Evolutionary conservation across 2,113 vertebrate species (phyloP).

Genomic region (Pteruthius melanotis): DNA sequence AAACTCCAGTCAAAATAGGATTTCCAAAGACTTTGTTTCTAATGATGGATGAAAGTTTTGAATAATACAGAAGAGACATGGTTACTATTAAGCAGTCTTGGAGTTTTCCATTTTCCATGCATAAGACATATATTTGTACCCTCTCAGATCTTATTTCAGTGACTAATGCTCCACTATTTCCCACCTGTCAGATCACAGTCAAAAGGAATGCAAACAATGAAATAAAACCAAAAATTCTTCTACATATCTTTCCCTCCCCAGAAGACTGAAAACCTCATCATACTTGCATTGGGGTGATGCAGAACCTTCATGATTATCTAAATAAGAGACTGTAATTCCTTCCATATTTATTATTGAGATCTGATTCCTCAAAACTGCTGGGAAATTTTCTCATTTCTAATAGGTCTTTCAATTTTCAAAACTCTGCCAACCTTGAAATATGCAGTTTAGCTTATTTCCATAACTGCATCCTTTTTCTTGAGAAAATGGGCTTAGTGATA

Average conservation of each 20-base stretch:
- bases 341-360: not conserved
- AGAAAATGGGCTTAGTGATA: not conserved
- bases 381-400: not conserved
- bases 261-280: not conserved
- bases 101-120: not conserved
- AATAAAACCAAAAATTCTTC: not conserved
- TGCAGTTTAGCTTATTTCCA: not conserved
- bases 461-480: not conserved
- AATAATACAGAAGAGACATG: not conserved
- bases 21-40: conserved; percentile 25
- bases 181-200: not conserved
- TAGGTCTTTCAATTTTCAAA: not conserved
- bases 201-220: not conserved
- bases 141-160: not conserved
- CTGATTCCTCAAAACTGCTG: not conserved
- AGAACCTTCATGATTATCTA: not conserved
- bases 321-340: not conserved
- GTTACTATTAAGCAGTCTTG: not conserved
- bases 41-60: not conserved
- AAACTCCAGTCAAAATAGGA: conserved; percentile 9
- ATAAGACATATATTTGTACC: not conserved
- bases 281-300: not conserved
- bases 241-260: not conserved
- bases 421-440: not conserved
- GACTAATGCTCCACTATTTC: not conserved